Evolutionary conservation across 2,797 vertebrate species (phyloP), one percentile per base, ranked within the genome.

Genomic region (Pangasius larnaudii): DNA sequence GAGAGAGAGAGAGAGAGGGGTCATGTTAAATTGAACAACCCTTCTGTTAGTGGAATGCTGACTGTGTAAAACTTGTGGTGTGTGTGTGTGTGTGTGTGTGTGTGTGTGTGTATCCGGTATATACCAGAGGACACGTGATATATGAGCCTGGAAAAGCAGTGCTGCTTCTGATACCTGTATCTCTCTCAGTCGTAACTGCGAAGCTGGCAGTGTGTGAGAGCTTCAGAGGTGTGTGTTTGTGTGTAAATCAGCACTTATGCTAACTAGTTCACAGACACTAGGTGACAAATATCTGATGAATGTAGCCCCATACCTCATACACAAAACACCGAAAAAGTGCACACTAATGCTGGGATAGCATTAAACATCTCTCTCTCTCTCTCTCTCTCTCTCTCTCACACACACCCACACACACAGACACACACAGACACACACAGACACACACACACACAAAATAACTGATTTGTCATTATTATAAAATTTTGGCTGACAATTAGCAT

Each of bases 1-100:
- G 58, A 59, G 82, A 78, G 42, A 69, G 42, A 87, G 14, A 86
- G 42, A 27, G 33, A 27, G 49, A 4, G 53, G 24, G 46, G 56
- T 86, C 72, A 67, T 58, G 85, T 36, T 49, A 46, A 84, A 81
- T 56, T 59, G 84, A 87, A 46, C 53, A 67, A 42, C 33, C 77
- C 59, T 49, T 85, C 4, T 42, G 59, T 85, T 74, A 59, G 53
- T 46, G 49, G 10, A 36, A 33, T 78, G 78, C 63, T 89, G 88
- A 88, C 83, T 61, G 79, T 61, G 13, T 59, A 22, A 63, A 81
- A 46, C 80, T 13, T 79, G 80, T 77, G 56, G 84, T 24, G 11
- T 13, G 22, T 85, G 65, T 69, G n/a, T 13, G 24, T 83, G 24
- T 42, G 84, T 75, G 67, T 72, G n/a, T 67, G 27, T 72, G 7